Base-by-base conservation (phyloP, 2,888 invertebrate genomes). In the Caenorhabditis sp. region DNA sequence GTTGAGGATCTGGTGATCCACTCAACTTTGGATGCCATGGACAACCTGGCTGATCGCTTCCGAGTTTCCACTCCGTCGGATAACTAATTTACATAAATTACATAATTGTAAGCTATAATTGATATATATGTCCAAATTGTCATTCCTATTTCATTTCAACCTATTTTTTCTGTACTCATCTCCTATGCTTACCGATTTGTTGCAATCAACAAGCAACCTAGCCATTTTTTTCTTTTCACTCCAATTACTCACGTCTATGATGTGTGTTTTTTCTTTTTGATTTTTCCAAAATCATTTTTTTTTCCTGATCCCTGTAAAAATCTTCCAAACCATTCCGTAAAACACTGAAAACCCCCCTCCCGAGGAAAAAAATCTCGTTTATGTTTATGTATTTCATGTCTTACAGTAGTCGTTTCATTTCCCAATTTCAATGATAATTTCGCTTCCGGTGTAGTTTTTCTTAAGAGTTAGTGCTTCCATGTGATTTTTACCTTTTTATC, bases 231-330 rank as follows among this genome's bases (percentile, higher is more conserved):
- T n/a, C 51, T 51, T 18, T 35, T n/a, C 3, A 13, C 24, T 18
- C n/a, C n/a, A 20, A 56, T 11, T 70, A 72, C 50, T 65, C 72
- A 64, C 56, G 72, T 72, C 72, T 24, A 64, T 64, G 72, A 64
- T 64, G 64, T 71, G 55, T 64, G n/a, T n/a, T n/a, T n/a, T n/a
- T n/a, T n/a, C n/a, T n/a, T n/a, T n/a, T n/a, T n/a, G n/a, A n/a
- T n/a, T n/a, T n/a, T 40, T 47, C 18, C 26, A 68, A 28, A 28
- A 28, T 8, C 47, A 18, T 2, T 3, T 5, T 18, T 18, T 47
- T 47, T n/a, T 3, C 3, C n/a, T 47, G 9, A n/a, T 18, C 47
- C 18, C 18, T 47, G 3, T n/a, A 18, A n/a, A 47, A 47, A 3
- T 47, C n/a, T 20, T 47, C 47, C n/a, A 47, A 47, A 47, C n/a